Conservation (phyloP, 2,888 invertebrate species). For the Romanomermis culicivorax region DNA sequence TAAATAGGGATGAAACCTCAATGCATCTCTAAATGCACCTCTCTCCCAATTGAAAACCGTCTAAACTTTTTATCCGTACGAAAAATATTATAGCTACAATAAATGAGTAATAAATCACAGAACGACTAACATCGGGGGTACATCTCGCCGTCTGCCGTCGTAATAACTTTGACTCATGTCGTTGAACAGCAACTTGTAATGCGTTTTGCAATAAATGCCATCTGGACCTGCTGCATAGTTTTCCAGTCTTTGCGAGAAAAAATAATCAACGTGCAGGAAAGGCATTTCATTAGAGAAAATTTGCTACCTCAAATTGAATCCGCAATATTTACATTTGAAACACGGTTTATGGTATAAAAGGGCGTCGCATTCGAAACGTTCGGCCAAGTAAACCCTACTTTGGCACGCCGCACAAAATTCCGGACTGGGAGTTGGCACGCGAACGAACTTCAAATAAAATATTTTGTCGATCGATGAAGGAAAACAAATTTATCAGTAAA, state of each 20-base stretch:
- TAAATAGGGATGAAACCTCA: too few relatives aligned
- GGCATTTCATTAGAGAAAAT: background rate
- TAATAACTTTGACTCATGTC: constrained; percentile 10
- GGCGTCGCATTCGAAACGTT: constrained; percentile 9
- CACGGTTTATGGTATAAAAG: constrained; percentile 7
- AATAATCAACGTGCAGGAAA: background rate
- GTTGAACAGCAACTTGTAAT: constrained; percentile 9
- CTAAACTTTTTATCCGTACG: too few relatives aligned
- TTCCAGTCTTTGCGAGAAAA: constrained; percentile 4
- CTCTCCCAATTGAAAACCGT: too few relatives aligned
- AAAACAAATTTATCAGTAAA: background rate
- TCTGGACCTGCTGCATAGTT: constrained; percentile 9
- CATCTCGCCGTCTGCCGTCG: constrained; percentile 5
- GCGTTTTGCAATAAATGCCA: constrained; percentile 10
- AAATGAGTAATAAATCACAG: background rate
- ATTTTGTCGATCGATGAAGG: too few relatives aligned
- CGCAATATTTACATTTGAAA: constrained; percentile 9
- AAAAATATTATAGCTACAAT: too few relatives aligned
- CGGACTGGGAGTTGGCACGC: constrained; percentile 1
- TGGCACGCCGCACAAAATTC: constrained; percentile 9
- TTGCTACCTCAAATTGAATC: constrained; percentile 7
- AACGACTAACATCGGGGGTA: background rate
- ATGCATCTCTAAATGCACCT: too few relatives aligned
- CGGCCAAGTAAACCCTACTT: constrained; percentile 7
- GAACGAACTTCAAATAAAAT: background rate